Evolutionary conservation across 2,797 vertebrate species (phyloP).

Genomic region (Leucoraja ocellata): DNA sequence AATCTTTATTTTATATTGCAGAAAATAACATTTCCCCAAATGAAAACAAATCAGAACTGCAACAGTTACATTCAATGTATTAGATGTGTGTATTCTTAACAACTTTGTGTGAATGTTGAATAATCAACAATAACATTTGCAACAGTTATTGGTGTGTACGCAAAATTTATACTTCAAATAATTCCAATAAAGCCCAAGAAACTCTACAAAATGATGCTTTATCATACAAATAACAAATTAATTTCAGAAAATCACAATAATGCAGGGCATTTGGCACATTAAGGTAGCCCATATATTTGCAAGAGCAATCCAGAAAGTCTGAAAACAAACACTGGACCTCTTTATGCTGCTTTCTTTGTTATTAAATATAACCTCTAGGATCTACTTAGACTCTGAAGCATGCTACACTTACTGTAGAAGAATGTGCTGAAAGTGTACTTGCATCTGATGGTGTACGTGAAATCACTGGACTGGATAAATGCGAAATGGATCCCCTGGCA

Average conservation of each 20-base stretch:
- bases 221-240: neutral
- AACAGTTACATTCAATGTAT: neutral
- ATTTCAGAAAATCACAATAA: neutral
- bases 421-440: constrained; percentile 86
- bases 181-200: neutral
- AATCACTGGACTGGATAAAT: constrained; percentile 72
- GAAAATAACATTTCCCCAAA: neutral
- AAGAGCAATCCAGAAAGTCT: no score
- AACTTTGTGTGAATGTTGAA: neutral
- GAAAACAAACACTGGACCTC: no score
- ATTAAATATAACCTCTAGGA: neutral
- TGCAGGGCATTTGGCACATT: no score
- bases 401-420: constrained; percentile 68
- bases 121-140: neutral
- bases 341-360: neutral
- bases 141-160: neutral
- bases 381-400: neutral
- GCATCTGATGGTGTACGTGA: constrained; percentile 87
- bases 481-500: constrained; percentile 77
- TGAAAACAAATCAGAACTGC: neutral
- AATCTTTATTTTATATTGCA: neutral
- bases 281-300: no score
- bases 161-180: neutral
- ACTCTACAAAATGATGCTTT: neutral
- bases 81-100: neutral